phyloP scores from a whole-genome alignment of 1,140 invertebrate genomes.

The Ceratina calcarata region DNA sequence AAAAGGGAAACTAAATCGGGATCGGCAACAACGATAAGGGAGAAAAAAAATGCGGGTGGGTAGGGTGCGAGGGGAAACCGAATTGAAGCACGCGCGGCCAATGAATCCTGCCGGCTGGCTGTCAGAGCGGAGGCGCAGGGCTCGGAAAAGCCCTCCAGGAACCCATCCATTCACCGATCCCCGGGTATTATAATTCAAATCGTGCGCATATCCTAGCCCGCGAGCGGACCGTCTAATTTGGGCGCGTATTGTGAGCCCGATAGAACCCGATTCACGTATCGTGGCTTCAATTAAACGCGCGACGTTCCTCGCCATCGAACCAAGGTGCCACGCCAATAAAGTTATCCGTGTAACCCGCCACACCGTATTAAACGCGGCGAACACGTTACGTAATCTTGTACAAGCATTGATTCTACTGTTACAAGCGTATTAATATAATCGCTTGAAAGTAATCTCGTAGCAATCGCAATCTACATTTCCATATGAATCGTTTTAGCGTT shows the following conservation, averaged over 20 bases:
- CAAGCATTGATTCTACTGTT: too few relatives aligned
- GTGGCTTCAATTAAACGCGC: constrained; percentile 30
- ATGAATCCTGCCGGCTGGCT: background rate
- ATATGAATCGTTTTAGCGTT: too few relatives aligned
- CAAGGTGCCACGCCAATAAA: constrained; percentile 16
- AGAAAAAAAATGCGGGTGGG: too few relatives aligned
- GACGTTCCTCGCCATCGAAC: background rate
- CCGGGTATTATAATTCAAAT: constrained; percentile 40
- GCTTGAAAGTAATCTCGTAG: too few relatives aligned
- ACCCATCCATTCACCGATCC: constrained; percentile 11
- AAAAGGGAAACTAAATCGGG: background rate
- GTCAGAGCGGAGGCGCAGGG: background rate
- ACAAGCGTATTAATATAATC: too few relatives aligned
- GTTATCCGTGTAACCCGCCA: background rate
- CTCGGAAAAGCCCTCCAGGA: background rate
- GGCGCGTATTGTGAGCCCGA: constrained; percentile 13
- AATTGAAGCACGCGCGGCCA: background rate
- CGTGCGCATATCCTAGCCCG: constrained; percentile 11
- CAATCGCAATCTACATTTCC: too few relatives aligned
- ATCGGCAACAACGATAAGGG: background rate
- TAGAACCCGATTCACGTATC: constrained; percentile 38
- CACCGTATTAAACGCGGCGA: too few relatives aligned
- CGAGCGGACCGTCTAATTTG: constrained; percentile 32
- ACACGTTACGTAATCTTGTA: background rate
- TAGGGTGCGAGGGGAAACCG: too few relatives aligned